Evolutionary conservation across 2,113 vertebrate species (phyloP).

Genomic region (Sander lucioperca): DNA sequence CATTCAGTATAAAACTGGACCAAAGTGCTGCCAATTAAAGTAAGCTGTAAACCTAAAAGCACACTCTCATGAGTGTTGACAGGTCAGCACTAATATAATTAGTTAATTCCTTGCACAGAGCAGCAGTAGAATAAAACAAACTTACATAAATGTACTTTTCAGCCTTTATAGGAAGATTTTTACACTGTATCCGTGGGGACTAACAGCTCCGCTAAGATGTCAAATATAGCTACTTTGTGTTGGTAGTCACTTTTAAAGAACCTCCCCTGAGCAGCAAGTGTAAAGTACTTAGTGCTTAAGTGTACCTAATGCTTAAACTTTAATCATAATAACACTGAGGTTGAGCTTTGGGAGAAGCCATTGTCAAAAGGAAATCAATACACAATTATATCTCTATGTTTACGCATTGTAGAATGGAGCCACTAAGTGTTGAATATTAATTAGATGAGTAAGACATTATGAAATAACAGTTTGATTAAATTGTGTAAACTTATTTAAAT

Average conservation of each 20-base stretch:
- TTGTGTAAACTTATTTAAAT: neutral
- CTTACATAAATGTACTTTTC: slow-evolving; percentile 24
- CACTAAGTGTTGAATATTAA: slow-evolving; percentile 1
- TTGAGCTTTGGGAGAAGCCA: slow-evolving; percentile 34
- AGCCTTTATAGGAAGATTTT: slow-evolving; percentile 21
- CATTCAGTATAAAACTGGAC: neutral
- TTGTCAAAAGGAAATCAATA: slow-evolving; percentile 54
- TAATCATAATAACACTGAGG: slow-evolving; percentile 59
- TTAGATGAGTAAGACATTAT: neutral
- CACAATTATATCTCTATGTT: slow-evolving; percentile 11
- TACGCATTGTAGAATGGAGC: neutral
- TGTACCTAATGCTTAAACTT: slow-evolving; percentile 65
- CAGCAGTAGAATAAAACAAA: slow-evolving; percentile 17
- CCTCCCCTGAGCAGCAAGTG: slow-evolving; percentile 57
- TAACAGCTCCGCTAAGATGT: slow-evolving; percentile 27
- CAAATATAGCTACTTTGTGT: slow-evolving; percentile 46
- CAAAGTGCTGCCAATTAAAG: neutral
- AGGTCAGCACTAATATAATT: neutral
- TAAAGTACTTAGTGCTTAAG: slow-evolving; percentile 63
- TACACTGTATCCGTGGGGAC: slow-evolving; percentile 22
- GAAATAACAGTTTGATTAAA: neutral
- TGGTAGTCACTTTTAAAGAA: slow-evolving; percentile 54
- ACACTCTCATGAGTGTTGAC: slow-evolving; percentile 12
- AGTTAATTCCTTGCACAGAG: neutral
- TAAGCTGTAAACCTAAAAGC: neutral